Evolutionary conservation across 1,140 invertebrate genomes (phyloP).

Genomic region (Formica selysi): DNA sequence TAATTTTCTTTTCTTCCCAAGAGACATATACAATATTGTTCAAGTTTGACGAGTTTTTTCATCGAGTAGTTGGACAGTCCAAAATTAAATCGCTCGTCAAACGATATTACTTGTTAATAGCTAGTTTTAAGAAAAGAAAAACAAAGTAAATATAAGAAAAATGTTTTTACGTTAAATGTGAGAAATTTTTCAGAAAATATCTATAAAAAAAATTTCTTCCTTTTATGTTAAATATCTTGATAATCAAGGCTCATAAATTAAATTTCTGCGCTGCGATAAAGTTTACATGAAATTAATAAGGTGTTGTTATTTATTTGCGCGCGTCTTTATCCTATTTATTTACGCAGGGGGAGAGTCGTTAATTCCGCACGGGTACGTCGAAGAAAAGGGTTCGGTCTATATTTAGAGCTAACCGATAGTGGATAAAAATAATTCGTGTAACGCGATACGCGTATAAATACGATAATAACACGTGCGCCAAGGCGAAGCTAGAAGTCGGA

Average conservation of each 20-base stretch:
- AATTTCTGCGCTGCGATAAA: slow-evolving; percentile 17
- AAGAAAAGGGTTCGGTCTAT: slow-evolving; percentile 65
- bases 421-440: slow-evolving; percentile 70
- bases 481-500: neutral
- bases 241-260: neutral
- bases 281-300: slow-evolving; percentile 56
- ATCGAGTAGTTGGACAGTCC: neutral
- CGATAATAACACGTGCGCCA: slow-evolving; percentile 54
- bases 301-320: slow-evolving; percentile 46
- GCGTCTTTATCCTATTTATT: slow-evolving; percentile 55
- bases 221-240: neutral
- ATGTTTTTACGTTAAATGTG: neutral
- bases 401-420: slow-evolving; percentile 61
- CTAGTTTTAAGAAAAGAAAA: neutral
- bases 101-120: neutral
- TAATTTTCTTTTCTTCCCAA: neutral
- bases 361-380: slow-evolving; percentile 67
- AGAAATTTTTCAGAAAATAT: slow-evolving; percentile 4
- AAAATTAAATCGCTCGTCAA: neutral
- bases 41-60: neutral
- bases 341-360: slow-evolving; percentile 57
- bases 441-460: slow-evolving; percentile 47
- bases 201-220: neutral
- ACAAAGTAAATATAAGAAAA: neutral
- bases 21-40: neutral